Evolutionary conservation across 2,797 vertebrate genomes (phyloP).

Genomic region (Sebastes hubbsi): DNA sequence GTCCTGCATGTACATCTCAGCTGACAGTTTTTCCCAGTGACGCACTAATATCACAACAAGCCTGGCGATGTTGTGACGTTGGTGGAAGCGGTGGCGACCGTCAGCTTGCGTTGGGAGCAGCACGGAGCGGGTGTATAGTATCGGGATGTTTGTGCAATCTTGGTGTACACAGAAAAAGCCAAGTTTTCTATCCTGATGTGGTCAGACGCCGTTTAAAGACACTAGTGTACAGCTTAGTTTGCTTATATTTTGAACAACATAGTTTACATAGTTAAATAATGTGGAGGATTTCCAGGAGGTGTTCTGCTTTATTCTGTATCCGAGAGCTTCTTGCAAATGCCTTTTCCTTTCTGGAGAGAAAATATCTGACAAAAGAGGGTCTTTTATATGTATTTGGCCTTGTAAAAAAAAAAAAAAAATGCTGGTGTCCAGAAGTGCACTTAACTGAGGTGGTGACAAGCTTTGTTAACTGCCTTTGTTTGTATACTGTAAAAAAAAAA

Average conservation of each 20-base stretch:
- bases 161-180: conserved; percentile 50
- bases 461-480: conserved; percentile 47
- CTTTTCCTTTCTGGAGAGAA: conserved; percentile 45
- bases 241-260: conserved; percentile 52
- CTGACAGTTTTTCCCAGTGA: conserved; percentile 27
- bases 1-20: conserved; percentile 10
- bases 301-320: conserved; percentile 47
- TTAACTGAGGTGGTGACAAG: conserved; percentile 47
- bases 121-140: conserved; percentile 30
- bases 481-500: conserved; percentile 55
- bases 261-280: conserved; percentile 66
- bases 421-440: conserved; percentile 65
- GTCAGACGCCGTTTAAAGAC: conserved; percentile 58
- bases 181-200: conserved; percentile 52
- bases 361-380: conserved; percentile 46
- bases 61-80: background rate
- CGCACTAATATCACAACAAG: conserved; percentile 6
- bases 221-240: conserved; percentile 80
- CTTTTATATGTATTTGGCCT: conserved; percentile 44
- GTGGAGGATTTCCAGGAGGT: conserved; percentile 52
- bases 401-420: conserved; percentile 20
- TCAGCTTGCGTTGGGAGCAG: conserved; percentile 29
- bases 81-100: conserved; percentile 8
- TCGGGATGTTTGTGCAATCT: conserved; percentile 73
- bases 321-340: conserved; percentile 50